phyloP scores from a whole-genome alignment of 1,140 invertebrate genomes.

The Ladona fulva region DNA sequence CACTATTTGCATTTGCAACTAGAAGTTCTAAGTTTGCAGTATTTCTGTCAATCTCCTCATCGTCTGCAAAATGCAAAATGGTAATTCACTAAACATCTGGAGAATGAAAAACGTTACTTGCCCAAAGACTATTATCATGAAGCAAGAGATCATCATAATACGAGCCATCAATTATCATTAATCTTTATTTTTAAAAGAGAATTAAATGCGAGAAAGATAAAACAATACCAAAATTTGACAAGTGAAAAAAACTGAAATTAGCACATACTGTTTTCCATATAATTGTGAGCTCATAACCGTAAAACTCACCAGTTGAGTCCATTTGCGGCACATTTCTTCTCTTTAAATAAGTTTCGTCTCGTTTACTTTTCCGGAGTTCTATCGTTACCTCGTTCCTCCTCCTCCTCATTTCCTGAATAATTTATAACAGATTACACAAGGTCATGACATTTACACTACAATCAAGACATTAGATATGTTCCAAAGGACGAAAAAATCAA shows the following conservation, averaged over 20 bases:
- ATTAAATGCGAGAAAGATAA: no score
- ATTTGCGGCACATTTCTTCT: constrained; percentile 82
- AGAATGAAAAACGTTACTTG: neutral
- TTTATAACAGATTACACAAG: constrained; percentile 13
- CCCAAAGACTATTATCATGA: no score
- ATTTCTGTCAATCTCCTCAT: constrained; percentile 61
- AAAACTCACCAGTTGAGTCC: constrained; percentile 58
- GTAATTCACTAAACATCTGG: constrained; percentile 12
- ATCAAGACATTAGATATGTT: no score
- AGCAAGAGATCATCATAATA: no score
- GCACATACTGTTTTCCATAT: no score
- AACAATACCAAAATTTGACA: no score
- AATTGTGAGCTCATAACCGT: no score
- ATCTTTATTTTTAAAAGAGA: no score
- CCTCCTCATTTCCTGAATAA: constrained; percentile 84
- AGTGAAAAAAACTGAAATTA: no score
- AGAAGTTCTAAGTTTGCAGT: constrained; percentile 57
- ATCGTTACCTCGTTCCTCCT: constrained; percentile 91
- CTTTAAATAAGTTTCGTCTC: constrained; percentile 92
- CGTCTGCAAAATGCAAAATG: constrained; percentile 41
- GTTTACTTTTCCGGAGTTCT: constrained; percentile 91
- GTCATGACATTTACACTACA: no score
- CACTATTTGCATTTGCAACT: constrained; percentile 62
- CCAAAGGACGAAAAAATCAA: no score
- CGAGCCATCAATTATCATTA: no score